Percentiles rank a stretch among this genome's conserved stretches.
Evolutionary conservation across 2,888 invertebrate species (phyloP).

Genomic region (Rotaria magnacalcarata): DNA sequence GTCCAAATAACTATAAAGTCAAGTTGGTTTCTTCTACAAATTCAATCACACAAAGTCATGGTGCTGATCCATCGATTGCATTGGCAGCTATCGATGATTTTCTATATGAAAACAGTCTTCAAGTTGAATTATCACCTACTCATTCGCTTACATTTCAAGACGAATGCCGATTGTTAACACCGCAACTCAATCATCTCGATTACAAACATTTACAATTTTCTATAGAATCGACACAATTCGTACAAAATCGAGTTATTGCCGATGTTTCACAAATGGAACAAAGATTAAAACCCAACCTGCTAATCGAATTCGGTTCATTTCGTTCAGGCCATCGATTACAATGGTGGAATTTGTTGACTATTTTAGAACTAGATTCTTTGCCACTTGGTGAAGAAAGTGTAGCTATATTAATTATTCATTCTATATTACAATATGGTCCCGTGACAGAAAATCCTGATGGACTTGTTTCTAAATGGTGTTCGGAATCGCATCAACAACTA

Average conservation of each 20-base stretch:
- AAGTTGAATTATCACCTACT: neutral
- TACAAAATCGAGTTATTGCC: neutral
- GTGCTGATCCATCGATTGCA: neutral
- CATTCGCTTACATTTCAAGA: neutral
- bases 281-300: neutral
- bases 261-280: neutral
- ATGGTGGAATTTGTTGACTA: neutral
- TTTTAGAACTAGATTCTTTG: neutral
- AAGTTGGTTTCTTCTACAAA: neutral
- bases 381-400: neutral
- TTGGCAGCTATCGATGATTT: neutral
- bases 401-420: neutral
- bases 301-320: conserved; percentile 27
- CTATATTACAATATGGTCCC: neutral
- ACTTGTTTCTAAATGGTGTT: neutral
- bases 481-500: neutral
- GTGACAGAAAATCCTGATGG: neutral
- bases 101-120: neutral
- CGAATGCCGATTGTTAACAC: neutral
- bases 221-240: neutral
- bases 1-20: neutral
- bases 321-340: neutral
- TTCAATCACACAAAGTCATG: neutral
- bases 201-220: conserved; percentile 3
- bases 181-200: neutral